Percentiles rank a stretch among this genome's conserved stretches.
phyloP scores from a whole-genome alignment of 2,888 invertebrate species.

The Aromia moschata region DNA sequence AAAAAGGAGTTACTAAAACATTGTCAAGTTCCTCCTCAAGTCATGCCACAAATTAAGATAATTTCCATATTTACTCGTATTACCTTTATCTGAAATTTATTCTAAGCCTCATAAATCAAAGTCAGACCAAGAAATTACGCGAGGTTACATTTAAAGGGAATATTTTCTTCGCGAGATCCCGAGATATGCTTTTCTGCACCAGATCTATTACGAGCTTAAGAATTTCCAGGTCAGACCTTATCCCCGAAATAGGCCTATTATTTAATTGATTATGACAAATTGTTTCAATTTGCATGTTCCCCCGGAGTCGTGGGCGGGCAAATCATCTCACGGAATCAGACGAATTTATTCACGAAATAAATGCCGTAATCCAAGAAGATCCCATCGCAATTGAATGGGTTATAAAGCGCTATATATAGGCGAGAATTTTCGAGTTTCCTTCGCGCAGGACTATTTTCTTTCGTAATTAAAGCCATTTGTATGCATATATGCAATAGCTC shows the following conservation, averaged over 20 bases:
- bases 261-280: constrained; percentile 30
- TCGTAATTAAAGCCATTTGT: constrained; percentile 44
- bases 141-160: background rate
- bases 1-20: too few relatives aligned
- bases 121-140: constrained; percentile 3
- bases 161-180: constrained; percentile 7
- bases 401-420: constrained; percentile 20
- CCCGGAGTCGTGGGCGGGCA: constrained; percentile 11
- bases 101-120: constrained; percentile 6
- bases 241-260: constrained; percentile 9
- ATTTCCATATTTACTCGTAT: too few relatives aligned
- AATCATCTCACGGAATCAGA: constrained; percentile 18
- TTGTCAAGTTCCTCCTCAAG: too few relatives aligned
- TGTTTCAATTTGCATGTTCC: constrained; percentile 25
- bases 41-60: too few relatives aligned
- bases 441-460: constrained; percentile 37
- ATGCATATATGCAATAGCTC: constrained; percentile 42
- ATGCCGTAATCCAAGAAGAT: constrained; percentile 24
- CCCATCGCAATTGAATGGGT: constrained; percentile 26
- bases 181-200: constrained; percentile 7
- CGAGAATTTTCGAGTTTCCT: constrained; percentile 31
- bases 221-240: constrained; percentile 11
- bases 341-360: constrained; percentile 26
- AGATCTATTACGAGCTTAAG: constrained; percentile 14
- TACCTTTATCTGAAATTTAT: too few relatives aligned